Evolutionary conservation across 2,888 invertebrate genomes (phyloP), one percentile per base, ranked within the genome.

Genomic region (Lypha dubia): DNA sequence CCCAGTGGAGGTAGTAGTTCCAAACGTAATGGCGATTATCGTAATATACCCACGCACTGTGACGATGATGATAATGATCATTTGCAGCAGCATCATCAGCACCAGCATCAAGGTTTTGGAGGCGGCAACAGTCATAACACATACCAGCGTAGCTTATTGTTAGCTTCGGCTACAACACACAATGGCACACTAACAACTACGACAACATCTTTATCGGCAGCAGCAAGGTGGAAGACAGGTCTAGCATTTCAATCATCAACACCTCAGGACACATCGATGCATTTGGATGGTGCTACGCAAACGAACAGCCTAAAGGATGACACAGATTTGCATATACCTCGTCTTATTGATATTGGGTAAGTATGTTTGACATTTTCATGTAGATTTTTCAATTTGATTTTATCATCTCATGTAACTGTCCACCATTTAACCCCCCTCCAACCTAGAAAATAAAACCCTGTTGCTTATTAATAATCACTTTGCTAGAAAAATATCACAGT

Each of bases 311-410:
- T 68, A 35, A 86, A 87, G 70, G 90, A 89, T 87, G 93, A 94
- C 88, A 93, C 94, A 87, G 95, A 95, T 91, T 92, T 95, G 85
- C 95, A 95, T 88, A 95, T 95, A 91, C 95, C 95, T 13, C 93
- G 93, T 74, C 93, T 93, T 89, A 94, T 93, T 88, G 94, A 94
- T 89, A 94, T 94, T 85, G 94, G 95, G 95, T 95, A 93, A 92
- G 91, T 89, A 67, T 81, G 53, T 35, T 68, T 73, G 46, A 17
- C 13, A 35, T 20, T 32, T 49, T 35, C 4, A 22, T 62, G 77
- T 77, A 77, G 67, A 38, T 76, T 68, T 60, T 1, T 11, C 28
- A 49, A 3, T 49, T 28, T 20, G 13, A 6, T 32, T 32, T 7
- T 32, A 32, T 7, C 28, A 15, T 3, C 46, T 58, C 51, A 41